Evolutionary conservation across 2,888 invertebrate species (phyloP), one percentile per base, ranked within the genome.

Genomic region (Leuctra nigra): DNA sequence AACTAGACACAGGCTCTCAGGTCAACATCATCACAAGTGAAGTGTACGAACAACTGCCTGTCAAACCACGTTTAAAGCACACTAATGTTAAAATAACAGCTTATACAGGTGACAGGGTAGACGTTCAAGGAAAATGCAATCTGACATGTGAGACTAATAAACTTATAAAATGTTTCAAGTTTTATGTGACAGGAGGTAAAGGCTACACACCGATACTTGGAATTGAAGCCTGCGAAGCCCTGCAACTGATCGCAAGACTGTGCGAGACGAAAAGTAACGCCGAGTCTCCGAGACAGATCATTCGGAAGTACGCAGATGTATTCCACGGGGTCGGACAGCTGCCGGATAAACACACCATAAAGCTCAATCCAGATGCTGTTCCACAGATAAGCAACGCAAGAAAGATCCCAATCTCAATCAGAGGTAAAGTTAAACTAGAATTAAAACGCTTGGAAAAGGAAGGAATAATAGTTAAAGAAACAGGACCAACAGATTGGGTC

Each of bases 401-500:
- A n/a, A 41, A 41, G 18, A 41, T 41, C 16, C 41, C 41, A 18
- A 4, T 41, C 4, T 41, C 41, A 11, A 16, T 41, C 20, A 41
- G 20, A 41, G 41, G 18, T 11, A 41, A 41, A 41, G 41, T 41
- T 20, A 41, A 41, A 4, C 4, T 3, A 11, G 41, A 41, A 11
- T 11, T 41, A 4, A 4, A 41, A n/a, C 41, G 41, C 41, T 18
- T 41, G 41, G 41, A 18, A 11, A 4, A 41, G 4, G 41, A 41
- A 41, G 41, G 18, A 4, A 41, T 41, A 18, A 4, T 41, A 11
- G 20, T 41, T 16, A 24, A 46, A 35, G 47, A 20, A n/a, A 35
- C 24, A 9, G 47, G 48, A 33, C 55, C 55, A 47, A 55, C 22
- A n/a, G 24, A 41, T 11, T 50, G 50, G 55, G 50, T 50, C 7